A percentile compares a stretch with the other conserved stretches of the same genome.
Evolutionary conservation across 2,113 vertebrate genomes (phyloP).

Genomic region (Parus major): DNA sequence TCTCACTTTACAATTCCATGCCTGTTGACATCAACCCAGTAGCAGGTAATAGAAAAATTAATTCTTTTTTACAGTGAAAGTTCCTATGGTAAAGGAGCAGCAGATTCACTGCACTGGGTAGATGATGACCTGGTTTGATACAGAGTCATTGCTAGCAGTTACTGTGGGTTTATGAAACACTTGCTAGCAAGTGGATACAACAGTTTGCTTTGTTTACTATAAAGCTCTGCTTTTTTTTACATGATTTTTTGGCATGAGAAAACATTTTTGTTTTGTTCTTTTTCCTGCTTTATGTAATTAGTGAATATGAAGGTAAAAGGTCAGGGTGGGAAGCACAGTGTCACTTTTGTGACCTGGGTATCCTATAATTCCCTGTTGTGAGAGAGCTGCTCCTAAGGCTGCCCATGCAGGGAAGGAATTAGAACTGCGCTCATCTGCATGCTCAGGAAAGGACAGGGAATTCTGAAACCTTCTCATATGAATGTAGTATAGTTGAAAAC

Average conservation of each 20-base stretch:
- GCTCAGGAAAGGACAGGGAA: not conserved
- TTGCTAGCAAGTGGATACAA: not conserved
- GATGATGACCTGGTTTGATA: not conserved
- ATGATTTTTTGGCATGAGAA: not conserved
- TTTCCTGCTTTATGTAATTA: not conserved
- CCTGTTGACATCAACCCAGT: not conserved
- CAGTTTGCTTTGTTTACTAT: not conserved
- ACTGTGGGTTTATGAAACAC: not conserved
- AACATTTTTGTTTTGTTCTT: not conserved
- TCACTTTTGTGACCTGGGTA: not conserved
- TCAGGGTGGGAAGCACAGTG: not conserved
- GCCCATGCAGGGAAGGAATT: not conserved
- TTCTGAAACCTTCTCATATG: not conserved
- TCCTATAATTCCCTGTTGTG: not conserved
- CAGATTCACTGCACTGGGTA: not conserved
- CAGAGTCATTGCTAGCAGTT: not conserved
- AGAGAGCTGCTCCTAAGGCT: not conserved
- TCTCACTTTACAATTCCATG: not conserved
- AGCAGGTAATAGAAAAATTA: not conserved
- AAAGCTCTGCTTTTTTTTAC: not conserved
- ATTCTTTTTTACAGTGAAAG: not conserved
- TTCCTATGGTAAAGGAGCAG: not conserved
- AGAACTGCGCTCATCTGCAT: accelerated
- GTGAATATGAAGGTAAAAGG: not conserved
- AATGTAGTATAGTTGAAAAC: not conserved